Base-by-base conservation (phyloP, 1,140 invertebrate genomes). In the Drosophila pseudoobscura region DNA sequence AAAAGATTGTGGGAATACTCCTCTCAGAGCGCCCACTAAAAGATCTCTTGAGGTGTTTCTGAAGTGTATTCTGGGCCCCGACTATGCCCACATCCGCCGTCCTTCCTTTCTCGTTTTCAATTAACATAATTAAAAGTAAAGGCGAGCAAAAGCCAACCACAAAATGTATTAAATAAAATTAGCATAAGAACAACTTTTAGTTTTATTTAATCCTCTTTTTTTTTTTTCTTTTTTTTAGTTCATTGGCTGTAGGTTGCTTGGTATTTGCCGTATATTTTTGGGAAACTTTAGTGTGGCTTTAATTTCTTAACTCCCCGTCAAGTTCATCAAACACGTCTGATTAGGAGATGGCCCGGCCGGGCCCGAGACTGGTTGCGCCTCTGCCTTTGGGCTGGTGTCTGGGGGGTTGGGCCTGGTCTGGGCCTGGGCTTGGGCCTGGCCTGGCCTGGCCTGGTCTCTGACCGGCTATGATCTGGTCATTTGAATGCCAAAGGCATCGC, bases 401-500 rank as follows among this genome's bases (percentile, higher is more conserved):
- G 60, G 74, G 35, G 65, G 62, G 35, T 83, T 56, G 56, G 57
- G 59, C 57, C 45, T 45, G 41, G 47, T 11, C 35, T 13, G 35
- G 31, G 8, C 3, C 31, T 11, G 43, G 39, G 41, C 24, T 45
- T 54, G 57, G 35, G 22, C 4, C 41, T 44, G 47, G 47, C 31
- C 31, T 9, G 35, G 35, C 9, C 35, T 4, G 45, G 41, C 24
- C 50, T 54, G 57, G 24, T 9, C 35, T 39, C 35, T 39, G 35
- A 39, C 35, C 35, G 11, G 46, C 46, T 56, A 41, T 44, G 76
- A 65, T 61, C 76, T 76, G 75, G 60, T 75, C 78, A 88, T 87
- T 87, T 87, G 83, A 87, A 83, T 87, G 83, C 83, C 83, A 87
- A 87, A 87, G 83, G 83, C 83, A 88, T 88, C 72, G 60, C 75